Evolutionary conservation across 2,888 invertebrate species (phyloP).

Genomic region (Entomobrya proxima): DNA sequence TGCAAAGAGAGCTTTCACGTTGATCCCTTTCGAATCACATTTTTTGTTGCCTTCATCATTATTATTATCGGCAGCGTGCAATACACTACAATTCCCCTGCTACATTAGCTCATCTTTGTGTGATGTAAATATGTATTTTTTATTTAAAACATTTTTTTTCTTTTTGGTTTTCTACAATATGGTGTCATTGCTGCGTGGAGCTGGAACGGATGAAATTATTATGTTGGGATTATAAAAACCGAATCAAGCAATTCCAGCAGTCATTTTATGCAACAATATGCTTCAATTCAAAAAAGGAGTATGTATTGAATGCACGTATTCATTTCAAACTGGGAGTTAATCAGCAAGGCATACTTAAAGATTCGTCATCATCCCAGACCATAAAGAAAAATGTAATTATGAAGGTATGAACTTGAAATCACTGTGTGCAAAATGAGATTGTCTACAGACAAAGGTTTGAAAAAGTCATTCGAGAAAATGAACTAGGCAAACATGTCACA

Average conservation of each 20-base stretch:
- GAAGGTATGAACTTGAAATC: no score
- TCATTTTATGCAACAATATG: conserved; percentile 22
- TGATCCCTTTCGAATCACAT: conserved; percentile 65
- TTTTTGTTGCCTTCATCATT: conserved; percentile 54
- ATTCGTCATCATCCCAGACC: no score
- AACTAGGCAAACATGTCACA: not conserved
- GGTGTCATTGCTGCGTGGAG: conserved; percentile 1
- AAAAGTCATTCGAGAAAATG: not conserved
- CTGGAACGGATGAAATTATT: conserved; percentile 7
- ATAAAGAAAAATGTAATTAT: no score
- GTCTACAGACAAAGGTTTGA: not conserved
- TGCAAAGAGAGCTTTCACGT: conserved; percentile 56
- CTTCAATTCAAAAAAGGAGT: conserved; percentile 25
- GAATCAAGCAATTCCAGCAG: conserved; percentile 3
- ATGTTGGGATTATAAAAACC: not conserved
- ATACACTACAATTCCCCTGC: conserved; percentile 43
- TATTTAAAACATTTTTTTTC: not conserved
- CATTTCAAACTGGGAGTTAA: no score
- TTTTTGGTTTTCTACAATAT: not conserved
- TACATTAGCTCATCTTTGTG: conserved; percentile 16
- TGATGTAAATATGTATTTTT: not conserved
- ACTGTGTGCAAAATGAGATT: no score
- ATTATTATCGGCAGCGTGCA: conserved; percentile 12
- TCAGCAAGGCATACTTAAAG: no score
- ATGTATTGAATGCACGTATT: no score